Percentiles rank a stretch among this genome's conserved stretches.
These are phyloP conservation scores for Acheta domesticus DNA, from an alignment of 2,888 invertebrate species.

Conservation along the genomic window DNA sequence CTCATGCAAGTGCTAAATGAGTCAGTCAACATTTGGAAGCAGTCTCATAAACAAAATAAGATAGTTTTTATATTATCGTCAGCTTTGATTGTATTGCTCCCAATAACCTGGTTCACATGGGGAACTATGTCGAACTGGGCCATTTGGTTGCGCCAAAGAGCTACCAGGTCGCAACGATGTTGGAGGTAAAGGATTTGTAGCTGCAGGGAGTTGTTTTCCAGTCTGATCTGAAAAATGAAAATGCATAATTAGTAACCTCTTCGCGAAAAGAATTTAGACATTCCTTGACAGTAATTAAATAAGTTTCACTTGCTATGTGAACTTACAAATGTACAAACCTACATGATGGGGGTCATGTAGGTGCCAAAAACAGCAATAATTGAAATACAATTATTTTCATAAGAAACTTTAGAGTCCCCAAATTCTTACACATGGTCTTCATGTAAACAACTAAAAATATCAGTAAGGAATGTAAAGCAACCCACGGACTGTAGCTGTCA, in stretches of 20 bases:
- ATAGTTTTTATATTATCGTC: slow-evolving; percentile 28
- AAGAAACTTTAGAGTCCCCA: no score
- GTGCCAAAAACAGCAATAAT: no score
- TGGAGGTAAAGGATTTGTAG: not conserved
- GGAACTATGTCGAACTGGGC: slow-evolving; percentile 41
- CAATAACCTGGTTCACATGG: slow-evolving; percentile 38
- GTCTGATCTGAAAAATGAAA: not conserved
- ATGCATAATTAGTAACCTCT: not conserved
- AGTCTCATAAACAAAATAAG: not conserved
- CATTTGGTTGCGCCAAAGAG: slow-evolving; percentile 39
- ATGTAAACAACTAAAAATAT: no score
- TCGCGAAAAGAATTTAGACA: not conserved
- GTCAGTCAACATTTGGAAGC: slow-evolving; percentile 18
- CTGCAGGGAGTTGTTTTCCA: not conserved
- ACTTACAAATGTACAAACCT: no score
- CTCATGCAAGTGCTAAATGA: not conserved
- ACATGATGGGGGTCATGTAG: no score
- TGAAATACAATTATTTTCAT: no score
- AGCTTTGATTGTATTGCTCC: slow-evolving; percentile 39
- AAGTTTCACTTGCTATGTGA: no score
- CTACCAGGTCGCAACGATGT: slow-evolving; percentile 36
- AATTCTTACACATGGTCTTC: no score
- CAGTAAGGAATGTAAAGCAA: no score
- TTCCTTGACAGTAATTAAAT: no score
- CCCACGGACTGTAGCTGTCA: no score